phyloP scores from a whole-genome alignment of 2,888 invertebrate species.

The Platynereis dumerilii region DNA sequence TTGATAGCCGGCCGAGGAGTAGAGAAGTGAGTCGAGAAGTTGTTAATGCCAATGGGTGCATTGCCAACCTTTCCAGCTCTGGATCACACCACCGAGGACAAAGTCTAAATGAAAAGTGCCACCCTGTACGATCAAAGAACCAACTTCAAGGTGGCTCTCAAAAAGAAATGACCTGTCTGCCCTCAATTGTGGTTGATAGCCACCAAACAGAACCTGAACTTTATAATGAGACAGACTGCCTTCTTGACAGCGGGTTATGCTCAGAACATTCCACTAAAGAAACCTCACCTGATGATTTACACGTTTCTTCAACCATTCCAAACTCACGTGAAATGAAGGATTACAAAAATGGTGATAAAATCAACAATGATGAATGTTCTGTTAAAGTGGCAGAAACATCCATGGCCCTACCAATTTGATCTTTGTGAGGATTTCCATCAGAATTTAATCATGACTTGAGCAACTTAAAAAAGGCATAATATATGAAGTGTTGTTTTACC shows the following conservation, averaged over 20 bases:
- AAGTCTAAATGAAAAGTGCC: not conserved
- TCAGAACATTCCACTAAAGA: slow-evolving; percentile 2
- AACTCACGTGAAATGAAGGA: too few relatives aligned
- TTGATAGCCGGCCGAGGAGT: slow-evolving; percentile 5
- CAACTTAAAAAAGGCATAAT: too few relatives aligned
- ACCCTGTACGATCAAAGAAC: not conserved
- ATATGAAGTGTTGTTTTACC: too few relatives aligned
- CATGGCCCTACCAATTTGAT: too few relatives aligned
- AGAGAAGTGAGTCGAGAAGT: not conserved
- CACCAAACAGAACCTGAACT: not conserved
- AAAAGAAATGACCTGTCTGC: slow-evolving; percentile 7
- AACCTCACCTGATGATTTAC: slow-evolving; percentile 1
- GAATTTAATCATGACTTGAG: not conserved
- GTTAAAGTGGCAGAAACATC: too few relatives aligned
- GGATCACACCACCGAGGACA: not conserved
- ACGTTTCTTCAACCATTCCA: not conserved
- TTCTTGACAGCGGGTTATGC: slow-evolving; percentile 16
- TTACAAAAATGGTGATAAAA: too few relatives aligned
- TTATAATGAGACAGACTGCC: slow-evolving; percentile 18
- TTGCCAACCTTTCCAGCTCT: not conserved
- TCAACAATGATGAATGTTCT: too few relatives aligned
- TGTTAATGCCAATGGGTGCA: not conserved
- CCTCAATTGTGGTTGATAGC: slow-evolving; percentile 18
- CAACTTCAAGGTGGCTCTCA: not conserved
- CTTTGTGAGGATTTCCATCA: not conserved